phyloP scores from a whole-genome alignment of 2,113 vertebrate genomes.

The Pomatorhinus ruficollis region DNA sequence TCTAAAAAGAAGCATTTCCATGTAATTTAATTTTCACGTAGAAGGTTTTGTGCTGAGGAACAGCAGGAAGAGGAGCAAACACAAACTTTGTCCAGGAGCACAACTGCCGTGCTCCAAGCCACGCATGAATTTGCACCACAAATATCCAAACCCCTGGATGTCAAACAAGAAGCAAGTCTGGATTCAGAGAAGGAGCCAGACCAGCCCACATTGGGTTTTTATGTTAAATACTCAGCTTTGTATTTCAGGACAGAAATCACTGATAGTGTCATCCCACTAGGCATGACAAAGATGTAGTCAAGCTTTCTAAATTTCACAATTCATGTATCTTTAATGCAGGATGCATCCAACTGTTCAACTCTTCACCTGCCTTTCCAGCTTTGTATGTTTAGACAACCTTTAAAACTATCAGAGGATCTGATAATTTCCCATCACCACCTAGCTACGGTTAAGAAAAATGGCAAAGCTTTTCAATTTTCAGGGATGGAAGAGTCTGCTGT shows the following conservation, averaged over 20 bases:
- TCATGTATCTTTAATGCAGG: background rate
- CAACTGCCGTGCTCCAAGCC: background rate
- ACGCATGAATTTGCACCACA: accelerated
- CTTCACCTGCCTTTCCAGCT: background rate
- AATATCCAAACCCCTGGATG: background rate
- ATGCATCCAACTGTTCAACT: background rate
- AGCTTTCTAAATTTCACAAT: background rate
- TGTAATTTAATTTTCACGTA: background rate
- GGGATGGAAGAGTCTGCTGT: background rate
- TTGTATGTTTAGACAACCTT: background rate
- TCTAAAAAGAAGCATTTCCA: background rate
- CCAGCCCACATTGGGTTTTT: background rate
- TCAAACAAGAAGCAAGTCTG: background rate
- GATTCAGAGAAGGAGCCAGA: background rate
- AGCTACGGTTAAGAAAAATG: background rate
- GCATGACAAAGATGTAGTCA: background rate
- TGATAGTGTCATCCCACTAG: background rate
- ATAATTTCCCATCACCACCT: background rate
- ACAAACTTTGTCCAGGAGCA: background rate
- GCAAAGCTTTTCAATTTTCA: background rate
- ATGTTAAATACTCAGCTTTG: background rate
- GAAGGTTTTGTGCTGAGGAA: background rate
- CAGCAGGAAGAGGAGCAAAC: background rate
- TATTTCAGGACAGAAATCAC: background rate
- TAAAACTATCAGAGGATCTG: background rate